A percentile compares a stretch with the other conserved stretches of the same genome.
Conservation (phyloP, 2,888 invertebrate genomes). For the Andrena haemorrhoa region DNA sequence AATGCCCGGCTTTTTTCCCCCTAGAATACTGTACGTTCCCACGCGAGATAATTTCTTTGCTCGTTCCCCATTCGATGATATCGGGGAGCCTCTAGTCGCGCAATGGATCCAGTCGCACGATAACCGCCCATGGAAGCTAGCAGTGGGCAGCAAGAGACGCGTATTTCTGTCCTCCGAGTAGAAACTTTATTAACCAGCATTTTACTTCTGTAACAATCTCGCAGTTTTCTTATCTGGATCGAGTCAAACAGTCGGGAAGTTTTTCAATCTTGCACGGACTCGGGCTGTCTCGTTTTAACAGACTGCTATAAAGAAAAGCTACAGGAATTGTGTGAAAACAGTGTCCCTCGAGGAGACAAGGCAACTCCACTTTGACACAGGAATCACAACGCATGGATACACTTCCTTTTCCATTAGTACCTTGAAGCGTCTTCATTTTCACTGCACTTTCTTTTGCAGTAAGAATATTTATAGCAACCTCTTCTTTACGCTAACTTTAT, state of each 20-base stretch:
- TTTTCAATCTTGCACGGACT: conserved; percentile 44
- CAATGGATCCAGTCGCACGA: neutral
- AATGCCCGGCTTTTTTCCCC: neutral
- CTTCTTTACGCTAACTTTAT: too few relatives aligned
- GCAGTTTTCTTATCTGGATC: conserved; percentile 23
- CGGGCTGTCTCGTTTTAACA: conserved; percentile 1
- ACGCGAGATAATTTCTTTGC: conserved; percentile 5
- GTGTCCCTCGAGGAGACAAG: neutral
- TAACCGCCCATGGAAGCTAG: conserved; percentile 17
- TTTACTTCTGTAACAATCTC: conserved; percentile 40
- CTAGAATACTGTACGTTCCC: neutral
- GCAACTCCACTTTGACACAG: neutral
- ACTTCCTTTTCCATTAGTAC: neutral
- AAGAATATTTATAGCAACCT: too few relatives aligned
- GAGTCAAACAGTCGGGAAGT: conserved; percentile 37
- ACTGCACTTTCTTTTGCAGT: too few relatives aligned
- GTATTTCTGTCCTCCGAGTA: neutral
- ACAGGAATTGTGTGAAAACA: neutral
- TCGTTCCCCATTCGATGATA: conserved; percentile 7
- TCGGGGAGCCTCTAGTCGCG: neutral
- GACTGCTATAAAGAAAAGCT: neutral
- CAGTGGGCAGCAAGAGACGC: neutral
- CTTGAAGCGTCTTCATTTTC: neutral
- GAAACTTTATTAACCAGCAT: conserved; percentile 39
- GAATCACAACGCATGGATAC: neutral